Evolutionary conservation across 2,113 vertebrate species (phyloP), one percentile per base, ranked within the genome.

Genomic region (Shinisaurus crocodilurus): DNA sequence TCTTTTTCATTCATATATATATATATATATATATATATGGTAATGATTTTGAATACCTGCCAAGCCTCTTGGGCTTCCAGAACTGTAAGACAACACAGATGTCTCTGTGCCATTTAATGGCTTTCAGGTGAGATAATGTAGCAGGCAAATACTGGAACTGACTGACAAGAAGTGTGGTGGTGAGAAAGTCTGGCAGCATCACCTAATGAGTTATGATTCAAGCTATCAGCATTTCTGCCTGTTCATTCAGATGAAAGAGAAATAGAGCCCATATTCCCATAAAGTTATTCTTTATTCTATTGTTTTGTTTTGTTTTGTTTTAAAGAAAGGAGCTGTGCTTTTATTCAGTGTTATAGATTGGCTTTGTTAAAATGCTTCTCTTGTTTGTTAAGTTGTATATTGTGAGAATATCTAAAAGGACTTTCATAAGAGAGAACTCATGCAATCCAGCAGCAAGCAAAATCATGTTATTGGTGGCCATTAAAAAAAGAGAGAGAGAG

Each of bases 51-150:
- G 93, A 94, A 93, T 84, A 93, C 20, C 82, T 94, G 92, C 92
- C 94, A 96, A 32, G 57, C 25, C 60, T 45, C 50, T 72, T 89
- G 82, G 77, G 83, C 81, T 90, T 5, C 18, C 8, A 6, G n/a
- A 1, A 86, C 57, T 57, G 20, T n/a, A 84, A 87, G 84, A 88
- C 23, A 91, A 50, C 90, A 86, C 91, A 96, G 90, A 91, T 94
- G 92, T 91, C 70, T 92, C 1, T 5, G 0, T 87, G 82, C 10
- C 82, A 25, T 88, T 93, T 94, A 94, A 85, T 75, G 92, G 85
- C 76, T 95, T 95, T 92, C 85, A 88, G 76, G 90, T 93, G 87
- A 95, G 92, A 93, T 91, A 89, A 94, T 6, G 4, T 80, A 87
- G 34, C 18, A 57, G 9, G 77, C 63, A 40, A 92, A 87, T 92